A percentile compares a stretch with the other conserved stretches of the same genome.
phyloP scores from a whole-genome alignment of 37 sponge, comb jelly and placozoan species.

The Axinella damicornis region DNA sequence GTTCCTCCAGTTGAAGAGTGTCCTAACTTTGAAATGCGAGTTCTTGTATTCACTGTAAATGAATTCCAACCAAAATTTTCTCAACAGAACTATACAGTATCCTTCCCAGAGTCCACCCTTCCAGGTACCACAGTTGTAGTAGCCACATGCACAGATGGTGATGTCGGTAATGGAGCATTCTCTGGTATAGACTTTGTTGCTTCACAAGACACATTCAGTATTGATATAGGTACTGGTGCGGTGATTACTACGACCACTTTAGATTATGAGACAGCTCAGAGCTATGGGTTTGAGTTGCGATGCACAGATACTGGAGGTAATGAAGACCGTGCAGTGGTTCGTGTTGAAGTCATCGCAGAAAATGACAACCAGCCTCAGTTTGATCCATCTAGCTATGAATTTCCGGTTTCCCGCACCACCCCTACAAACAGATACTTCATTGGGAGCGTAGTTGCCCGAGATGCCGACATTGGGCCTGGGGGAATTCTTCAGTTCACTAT shows the following conservation, averaged over 20 bases:
- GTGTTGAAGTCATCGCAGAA: conserved; percentile 29
- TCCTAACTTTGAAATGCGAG: neutral
- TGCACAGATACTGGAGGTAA: conserved; percentile 58
- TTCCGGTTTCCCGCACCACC: conserved; percentile 62
- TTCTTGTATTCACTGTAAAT: conserved; percentile 27
- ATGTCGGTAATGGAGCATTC: conserved; percentile 35
- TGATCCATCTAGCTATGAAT: conserved; percentile 20
- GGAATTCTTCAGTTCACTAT: conserved; percentile 23
- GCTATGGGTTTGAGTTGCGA: conserved; percentile 35
- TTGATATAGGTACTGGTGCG: conserved; percentile 25
- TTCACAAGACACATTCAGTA: conserved; percentile 8
- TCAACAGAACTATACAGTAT: conserved; percentile 22
- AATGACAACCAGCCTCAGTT: conserved; percentile 73
- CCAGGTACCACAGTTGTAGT: conserved; percentile 4
- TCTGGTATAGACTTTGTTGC: conserved; percentile 9
- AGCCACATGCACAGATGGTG: conserved; percentile 70
- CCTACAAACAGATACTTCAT: conserved; percentile 25
- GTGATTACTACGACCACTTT: neutral
- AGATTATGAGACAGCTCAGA: conserved; percentile 47
- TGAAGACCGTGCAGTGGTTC: conserved; percentile 27
- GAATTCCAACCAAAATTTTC: conserved; percentile 63
- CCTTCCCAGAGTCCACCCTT: conserved; percentile 17
- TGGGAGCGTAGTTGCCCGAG: conserved; percentile 46
- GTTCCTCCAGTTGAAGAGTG: neutral
- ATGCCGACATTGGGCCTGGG: conserved; percentile 55